A percentile compares a stretch with the other conserved stretches of the same genome.
Conservation (phyloP, 2,113 vertebrate species). For the Tragulus kanchil region DNA sequence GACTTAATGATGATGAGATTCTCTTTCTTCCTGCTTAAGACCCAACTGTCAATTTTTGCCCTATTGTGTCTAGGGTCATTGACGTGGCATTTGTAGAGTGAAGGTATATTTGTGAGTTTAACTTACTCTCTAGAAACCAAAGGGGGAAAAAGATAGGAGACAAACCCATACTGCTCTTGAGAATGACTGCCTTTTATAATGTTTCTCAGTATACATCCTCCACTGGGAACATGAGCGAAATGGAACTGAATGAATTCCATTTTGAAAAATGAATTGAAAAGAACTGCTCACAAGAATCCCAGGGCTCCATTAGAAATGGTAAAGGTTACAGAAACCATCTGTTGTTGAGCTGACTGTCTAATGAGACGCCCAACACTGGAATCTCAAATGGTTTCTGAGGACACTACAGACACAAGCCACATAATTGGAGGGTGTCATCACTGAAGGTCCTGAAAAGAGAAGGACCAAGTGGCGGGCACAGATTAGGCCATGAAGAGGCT, state of each 20-base stretch:
- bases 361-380: constrained; percentile 54
- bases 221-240: constrained; percentile 59
- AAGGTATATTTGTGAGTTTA: background rate
- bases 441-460: constrained; percentile 46
- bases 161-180: background rate
- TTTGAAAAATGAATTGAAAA: constrained; percentile 46
- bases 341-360: constrained; percentile 51
- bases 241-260: constrained; percentile 25
- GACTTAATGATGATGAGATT: background rate
- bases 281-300: constrained; percentile 28
- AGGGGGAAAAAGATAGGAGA: background rate
- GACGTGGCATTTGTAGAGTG: constrained; percentile 3
- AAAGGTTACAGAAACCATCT: constrained; percentile 63
- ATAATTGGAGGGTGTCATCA: constrained; percentile 49
- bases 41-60: background rate
- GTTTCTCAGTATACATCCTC: constrained; percentile 10
- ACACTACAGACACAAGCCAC: background rate
- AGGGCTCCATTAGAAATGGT: constrained; percentile 62
- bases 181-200: background rate
- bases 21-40: background rate
- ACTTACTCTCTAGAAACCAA: background rate
- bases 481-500: constrained; percentile 64
- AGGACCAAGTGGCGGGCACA: constrained; percentile 54
- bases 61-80: background rate
- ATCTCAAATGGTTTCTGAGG: constrained; percentile 15